These are phyloP conservation scores for Aradophagus sp. DNA, from an alignment of 1,140 invertebrate genomes.

Conservation along the genomic window DNA sequence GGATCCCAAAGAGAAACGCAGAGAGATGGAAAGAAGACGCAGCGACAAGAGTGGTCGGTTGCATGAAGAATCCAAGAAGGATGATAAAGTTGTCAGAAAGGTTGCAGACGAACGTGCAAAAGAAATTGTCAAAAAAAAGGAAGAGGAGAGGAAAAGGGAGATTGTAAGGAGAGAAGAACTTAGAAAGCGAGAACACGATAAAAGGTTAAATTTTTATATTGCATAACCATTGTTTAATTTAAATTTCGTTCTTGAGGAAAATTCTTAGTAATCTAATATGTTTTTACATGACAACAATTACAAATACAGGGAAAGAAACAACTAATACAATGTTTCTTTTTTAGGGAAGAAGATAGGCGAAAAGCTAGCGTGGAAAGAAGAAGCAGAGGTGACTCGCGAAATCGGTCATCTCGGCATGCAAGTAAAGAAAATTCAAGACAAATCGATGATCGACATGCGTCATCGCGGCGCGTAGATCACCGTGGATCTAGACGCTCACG, in stretches of 20 bases:
- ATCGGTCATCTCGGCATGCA: slow-evolving; percentile 16
- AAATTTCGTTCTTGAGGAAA: no score
- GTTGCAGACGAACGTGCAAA: slow-evolving; percentile 64
- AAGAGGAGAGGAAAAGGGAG: slow-evolving; percentile 65
- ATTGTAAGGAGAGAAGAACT: slow-evolving; percentile 62
- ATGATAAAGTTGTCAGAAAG: slow-evolving; percentile 63
- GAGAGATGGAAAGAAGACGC: slow-evolving; percentile 61
- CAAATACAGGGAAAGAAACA: no score
- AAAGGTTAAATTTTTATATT: no score
- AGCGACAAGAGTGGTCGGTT: slow-evolving; percentile 65
- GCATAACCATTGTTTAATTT: no score
- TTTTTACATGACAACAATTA: no score
- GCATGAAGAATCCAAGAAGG: slow-evolving; percentile 72
- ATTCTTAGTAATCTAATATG: no score
- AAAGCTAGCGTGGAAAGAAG: slow-evolving; percentile 62
- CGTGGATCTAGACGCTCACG: slow-evolving; percentile 32
- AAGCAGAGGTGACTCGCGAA: slow-evolving; percentile 48
- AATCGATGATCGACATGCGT: slow-evolving; percentile 50
- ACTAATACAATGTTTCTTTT: no score
- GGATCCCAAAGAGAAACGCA: slow-evolving; percentile 65
- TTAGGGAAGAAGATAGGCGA: slow-evolving; percentile 68
- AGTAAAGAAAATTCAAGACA: slow-evolving; percentile 58
- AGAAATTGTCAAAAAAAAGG: slow-evolving; percentile 67
- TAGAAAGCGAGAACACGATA: slow-evolving; percentile 68
- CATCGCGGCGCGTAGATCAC: slow-evolving; percentile 34